phyloP scores from a whole-genome alignment of 64 coral and sea anemone species.

The Orbicella faveolata region DNA sequence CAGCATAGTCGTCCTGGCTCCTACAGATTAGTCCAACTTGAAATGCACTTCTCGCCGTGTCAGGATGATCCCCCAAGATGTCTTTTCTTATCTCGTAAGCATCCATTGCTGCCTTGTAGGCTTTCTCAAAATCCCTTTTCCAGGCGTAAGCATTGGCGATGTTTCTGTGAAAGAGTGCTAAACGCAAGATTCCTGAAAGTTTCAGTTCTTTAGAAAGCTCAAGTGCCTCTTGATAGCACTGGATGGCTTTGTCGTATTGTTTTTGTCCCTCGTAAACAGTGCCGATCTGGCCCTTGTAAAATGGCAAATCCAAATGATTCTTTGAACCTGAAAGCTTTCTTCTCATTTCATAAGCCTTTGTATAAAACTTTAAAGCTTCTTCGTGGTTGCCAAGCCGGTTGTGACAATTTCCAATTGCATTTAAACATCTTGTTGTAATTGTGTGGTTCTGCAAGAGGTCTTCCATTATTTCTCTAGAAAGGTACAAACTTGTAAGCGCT shows the following conservation, averaged over 20 bases:
- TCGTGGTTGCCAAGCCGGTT: background rate
- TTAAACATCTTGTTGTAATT: constrained; percentile 25
- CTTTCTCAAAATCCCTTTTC: constrained; percentile 1
- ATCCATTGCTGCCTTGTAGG: constrained; percentile 13
- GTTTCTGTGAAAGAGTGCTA: constrained; percentile 48
- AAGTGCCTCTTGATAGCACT: constrained; percentile 46
- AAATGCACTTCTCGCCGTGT: constrained; percentile 26
- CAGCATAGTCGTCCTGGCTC: background rate
- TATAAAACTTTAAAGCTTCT: constrained; percentile 21
- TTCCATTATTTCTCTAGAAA: constrained; percentile 18
- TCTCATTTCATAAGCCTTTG: constrained; percentile 45
- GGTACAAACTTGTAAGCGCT: background rate
- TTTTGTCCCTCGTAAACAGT: constrained; percentile 11
- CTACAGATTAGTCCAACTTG: constrained; percentile 24
- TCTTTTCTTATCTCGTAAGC: constrained; percentile 26
- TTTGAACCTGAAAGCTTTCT: constrained; percentile 10
- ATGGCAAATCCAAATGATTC: constrained; percentile 36
- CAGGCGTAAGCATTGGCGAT: constrained; percentile 33
- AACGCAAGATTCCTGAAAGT: constrained; percentile 13
- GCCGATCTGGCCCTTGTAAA: constrained; percentile 37
- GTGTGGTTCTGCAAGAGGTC: constrained; percentile 19
- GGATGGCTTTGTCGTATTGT: constrained; percentile 8
- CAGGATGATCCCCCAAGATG: constrained; percentile 21
- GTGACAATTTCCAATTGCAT: constrained; percentile 48
- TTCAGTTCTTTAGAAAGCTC: constrained; percentile 41